A percentile compares a stretch with the other conserved stretches of the same genome.
These are phyloP conservation scores for Zaprionus nigranus DNA, from an alignment of 1,140 invertebrate species.

Conservation along the genomic window DNA sequence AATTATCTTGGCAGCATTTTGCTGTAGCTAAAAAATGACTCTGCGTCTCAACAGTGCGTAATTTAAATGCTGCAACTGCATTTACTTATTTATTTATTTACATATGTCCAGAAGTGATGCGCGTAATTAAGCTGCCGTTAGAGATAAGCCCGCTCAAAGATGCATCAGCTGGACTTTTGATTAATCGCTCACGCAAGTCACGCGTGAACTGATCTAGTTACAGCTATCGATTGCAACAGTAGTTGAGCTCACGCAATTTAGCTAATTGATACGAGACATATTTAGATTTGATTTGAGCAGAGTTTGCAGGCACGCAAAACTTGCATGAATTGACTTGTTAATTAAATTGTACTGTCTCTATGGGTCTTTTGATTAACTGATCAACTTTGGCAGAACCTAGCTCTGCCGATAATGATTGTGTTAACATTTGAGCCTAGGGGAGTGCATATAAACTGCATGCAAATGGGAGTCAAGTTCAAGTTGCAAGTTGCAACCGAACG, in stretches of 20 bases:
- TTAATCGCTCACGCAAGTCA: background rate
- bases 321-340: background rate
- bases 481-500: background rate
- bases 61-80: background rate
- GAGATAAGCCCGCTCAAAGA: background rate
- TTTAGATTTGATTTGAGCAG: background rate
- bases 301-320: background rate
- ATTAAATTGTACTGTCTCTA: slow-evolving; percentile 2
- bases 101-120: background rate
- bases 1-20: slow-evolving; percentile 63
- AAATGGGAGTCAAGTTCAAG: slow-evolving; percentile 33
- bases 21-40: slow-evolving; percentile 46
- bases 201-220: background rate
- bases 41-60: slow-evolving; percentile 43
- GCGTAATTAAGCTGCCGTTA: background rate
- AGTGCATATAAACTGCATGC: slow-evolving; percentile 21
- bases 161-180: background rate
- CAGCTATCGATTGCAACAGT: background rate
- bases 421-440: slow-evolving; percentile 33
- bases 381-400: background rate
- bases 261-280: slow-evolving; percentile 6
- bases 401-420: slow-evolving; percentile 33
- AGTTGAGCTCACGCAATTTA: background rate
- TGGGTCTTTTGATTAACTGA: background rate
- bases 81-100: background rate